Percentiles rank a stretch among this genome's conserved stretches.
Conservation (phyloP, 2,888 invertebrate species). For the Choreutis nemorana region DNA sequence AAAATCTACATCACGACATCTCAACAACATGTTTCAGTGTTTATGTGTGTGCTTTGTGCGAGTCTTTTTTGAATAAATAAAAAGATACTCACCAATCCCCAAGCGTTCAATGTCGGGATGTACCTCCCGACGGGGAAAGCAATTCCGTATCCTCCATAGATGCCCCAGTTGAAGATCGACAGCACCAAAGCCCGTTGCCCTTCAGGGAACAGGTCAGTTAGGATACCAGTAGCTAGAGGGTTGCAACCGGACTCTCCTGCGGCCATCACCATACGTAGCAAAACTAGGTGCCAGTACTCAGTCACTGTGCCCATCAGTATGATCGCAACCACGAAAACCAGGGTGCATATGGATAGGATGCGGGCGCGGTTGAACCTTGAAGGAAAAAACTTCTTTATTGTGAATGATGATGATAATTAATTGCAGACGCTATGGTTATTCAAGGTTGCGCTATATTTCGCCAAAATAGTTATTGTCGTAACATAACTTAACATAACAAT, state of each 20-base stretch:
- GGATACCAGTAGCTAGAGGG: slow-evolving; percentile 84
- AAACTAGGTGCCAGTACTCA: slow-evolving; percentile 89
- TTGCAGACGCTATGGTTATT: no score
- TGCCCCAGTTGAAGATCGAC: slow-evolving; percentile 96
- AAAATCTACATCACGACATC: no score
- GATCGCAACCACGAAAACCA: slow-evolving; percentile 84
- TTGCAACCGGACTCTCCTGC: slow-evolving; percentile 90
- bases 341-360: slow-evolving; percentile 77
- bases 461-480: no score
- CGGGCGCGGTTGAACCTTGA: slow-evolving; percentile 74
- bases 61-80: no score
- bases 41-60: no score
- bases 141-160: slow-evolving; percentile 92
- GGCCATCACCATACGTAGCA: slow-evolving; percentile 86
- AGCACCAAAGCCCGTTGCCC: slow-evolving; percentile 86
- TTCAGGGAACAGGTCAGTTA: slow-evolving; percentile 83
- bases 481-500: no score
- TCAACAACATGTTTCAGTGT: no score
- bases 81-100: slow-evolving; percentile 69
- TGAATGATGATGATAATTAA: no score
- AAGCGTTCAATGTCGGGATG: slow-evolving; percentile 76
- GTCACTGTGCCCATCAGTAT: slow-evolving; percentile 85
- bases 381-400: no score
- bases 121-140: slow-evolving; percentile 92
- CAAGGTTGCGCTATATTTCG: no score